Percentiles rank a stretch among this genome's conserved stretches.
phyloP scores from a whole-genome alignment of 2,888 invertebrate genomes.

The Coleophora flavipennella region DNA sequence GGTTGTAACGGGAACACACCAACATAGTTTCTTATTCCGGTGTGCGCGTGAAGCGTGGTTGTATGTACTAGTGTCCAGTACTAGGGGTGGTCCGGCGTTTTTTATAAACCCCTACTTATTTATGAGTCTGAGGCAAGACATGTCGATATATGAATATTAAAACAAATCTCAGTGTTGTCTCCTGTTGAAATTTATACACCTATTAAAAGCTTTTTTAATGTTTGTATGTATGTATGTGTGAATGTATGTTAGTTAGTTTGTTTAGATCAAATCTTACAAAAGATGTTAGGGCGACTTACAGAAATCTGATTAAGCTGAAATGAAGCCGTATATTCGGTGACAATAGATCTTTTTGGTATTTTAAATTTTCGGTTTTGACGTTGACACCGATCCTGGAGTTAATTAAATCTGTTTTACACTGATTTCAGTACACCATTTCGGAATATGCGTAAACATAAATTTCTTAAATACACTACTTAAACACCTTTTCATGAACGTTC shows the following conservation, averaged over 20 bases:
- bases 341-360: too few relatives aligned
- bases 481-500: too few relatives aligned
- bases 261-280: too few relatives aligned
- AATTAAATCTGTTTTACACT: too few relatives aligned
- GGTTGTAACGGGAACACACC: neutral
- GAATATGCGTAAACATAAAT: too few relatives aligned
- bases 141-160: slow-evolving; percentile 58
- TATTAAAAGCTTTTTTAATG: neutral
- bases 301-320: too few relatives aligned
- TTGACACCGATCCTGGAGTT: too few relatives aligned
- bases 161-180: slow-evolving; percentile 23
- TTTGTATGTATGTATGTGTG: neutral
- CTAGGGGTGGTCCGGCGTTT: slow-evolving; percentile 48
- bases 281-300: too few relatives aligned
- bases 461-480: too few relatives aligned
- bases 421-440: too few relatives aligned
- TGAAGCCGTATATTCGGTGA: too few relatives aligned
- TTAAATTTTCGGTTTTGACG: too few relatives aligned
- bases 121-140: slow-evolving; percentile 42
- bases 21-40: slow-evolving; percentile 13
- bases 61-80: slow-evolving; percentile 24
- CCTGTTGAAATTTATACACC: slow-evolving; percentile 16
- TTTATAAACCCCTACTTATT: slow-evolving; percentile 53
- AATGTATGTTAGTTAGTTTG: neutral
- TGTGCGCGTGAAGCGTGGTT: slow-evolving; percentile 31